These are phyloP conservation scores for Centruroides sculpturatus DNA, from an alignment of 1,140 invertebrate genomes.

Conservation along the genomic window DNA sequence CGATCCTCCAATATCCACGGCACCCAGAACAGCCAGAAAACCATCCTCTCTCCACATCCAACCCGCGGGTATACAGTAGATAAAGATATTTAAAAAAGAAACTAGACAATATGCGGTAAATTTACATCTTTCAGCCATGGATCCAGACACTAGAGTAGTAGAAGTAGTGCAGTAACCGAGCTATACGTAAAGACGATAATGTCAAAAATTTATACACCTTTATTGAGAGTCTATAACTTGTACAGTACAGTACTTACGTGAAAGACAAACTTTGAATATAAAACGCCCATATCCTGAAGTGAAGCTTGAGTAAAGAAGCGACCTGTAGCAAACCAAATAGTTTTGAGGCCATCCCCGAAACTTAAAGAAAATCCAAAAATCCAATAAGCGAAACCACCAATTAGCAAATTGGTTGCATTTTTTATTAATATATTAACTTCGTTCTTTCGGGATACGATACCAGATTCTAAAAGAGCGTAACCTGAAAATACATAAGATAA, in stretches of 20 bases:
- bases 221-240: not conserved
- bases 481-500: constrained; percentile 15
- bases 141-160: constrained; percentile 22
- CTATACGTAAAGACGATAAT: constrained; percentile 1
- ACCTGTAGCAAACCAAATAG: constrained; percentile 22
- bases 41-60: constrained; percentile 21
- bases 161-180: constrained; percentile 19
- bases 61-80: constrained; percentile 21
- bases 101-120: constrained; percentile 19
- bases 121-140: constrained; percentile 21
- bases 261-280: constrained; percentile 27
- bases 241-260: constrained; percentile 15
- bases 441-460: constrained; percentile 27
- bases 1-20: constrained; percentile 20
- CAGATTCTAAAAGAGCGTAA: constrained; percentile 28
- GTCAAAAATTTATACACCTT: not conserved
- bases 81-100: constrained; percentile 15
- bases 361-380: constrained; percentile 26
- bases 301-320: constrained; percentile 23
- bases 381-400: constrained; percentile 28
- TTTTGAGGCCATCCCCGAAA: constrained; percentile 20
- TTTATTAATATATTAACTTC: constrained; percentile 31
- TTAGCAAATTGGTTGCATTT: constrained; percentile 28
- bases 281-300: constrained; percentile 22
- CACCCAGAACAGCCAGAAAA: constrained; percentile 15